Conservation (phyloP, 1,140 invertebrate genomes). For the Papilio glaucus region DNA sequence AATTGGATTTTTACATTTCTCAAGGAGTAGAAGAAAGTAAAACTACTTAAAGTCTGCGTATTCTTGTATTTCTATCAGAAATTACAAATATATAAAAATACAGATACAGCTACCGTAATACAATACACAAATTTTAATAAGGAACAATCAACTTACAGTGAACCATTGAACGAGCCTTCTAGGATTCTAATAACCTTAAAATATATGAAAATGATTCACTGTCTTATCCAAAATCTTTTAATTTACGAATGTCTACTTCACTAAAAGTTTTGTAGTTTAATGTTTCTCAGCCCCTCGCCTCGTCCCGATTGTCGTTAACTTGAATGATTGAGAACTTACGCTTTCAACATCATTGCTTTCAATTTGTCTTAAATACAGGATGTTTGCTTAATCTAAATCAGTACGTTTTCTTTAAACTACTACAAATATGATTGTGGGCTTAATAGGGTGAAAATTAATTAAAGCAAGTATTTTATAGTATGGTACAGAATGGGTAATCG, state of each 20-base stretch:
- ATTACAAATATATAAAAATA: no score
- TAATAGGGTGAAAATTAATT: not conserved
- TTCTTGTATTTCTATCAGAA: no score
- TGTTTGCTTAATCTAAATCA: slow-evolving; percentile 42
- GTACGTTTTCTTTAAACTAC: not conserved
- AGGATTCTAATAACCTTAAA: no score
- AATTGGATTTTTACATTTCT: no score
- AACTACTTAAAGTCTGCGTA: no score
- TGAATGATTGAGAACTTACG: slow-evolving; percentile 82
- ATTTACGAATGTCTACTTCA: slow-evolving; percentile 47
- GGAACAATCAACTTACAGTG: no score
- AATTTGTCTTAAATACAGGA: slow-evolving; percentile 73
- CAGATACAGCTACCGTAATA: no score
- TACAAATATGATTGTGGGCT: not conserved
- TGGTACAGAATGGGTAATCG: no score
- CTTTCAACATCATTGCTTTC: slow-evolving; percentile 82
- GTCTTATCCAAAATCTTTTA: slow-evolving; percentile 1
- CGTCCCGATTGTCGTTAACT: slow-evolving; percentile 78
- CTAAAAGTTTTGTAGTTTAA: not conserved
- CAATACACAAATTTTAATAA: no score
- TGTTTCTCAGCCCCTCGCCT: slow-evolving; percentile 59
- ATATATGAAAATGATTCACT: no score
- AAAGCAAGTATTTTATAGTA: slow-evolving; percentile 1
- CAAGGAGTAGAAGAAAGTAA: no score
- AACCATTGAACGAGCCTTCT: no score